These are phyloP conservation scores for Prunella himalayana DNA, from an alignment of 2,113 vertebrate species.

Conservation along the genomic window DNA sequence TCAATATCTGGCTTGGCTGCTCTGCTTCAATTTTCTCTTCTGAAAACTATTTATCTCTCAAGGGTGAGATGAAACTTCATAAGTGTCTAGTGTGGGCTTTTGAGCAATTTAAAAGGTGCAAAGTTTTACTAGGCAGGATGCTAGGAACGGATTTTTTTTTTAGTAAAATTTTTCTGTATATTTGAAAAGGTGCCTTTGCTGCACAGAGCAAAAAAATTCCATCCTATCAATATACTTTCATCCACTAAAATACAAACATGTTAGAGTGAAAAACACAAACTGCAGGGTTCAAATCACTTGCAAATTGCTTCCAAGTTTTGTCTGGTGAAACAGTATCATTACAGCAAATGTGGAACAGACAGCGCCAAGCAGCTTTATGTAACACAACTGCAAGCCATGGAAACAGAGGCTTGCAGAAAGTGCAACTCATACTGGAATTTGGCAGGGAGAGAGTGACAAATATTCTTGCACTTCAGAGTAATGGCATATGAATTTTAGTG, in stretches of 20 bases:
- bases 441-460: not conserved
- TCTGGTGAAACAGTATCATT: not conserved
- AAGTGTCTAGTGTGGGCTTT: not conserved
- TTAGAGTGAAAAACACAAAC: not conserved
- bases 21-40: not conserved
- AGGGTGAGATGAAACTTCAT: slow-evolving; percentile 1
- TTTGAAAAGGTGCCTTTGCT: not conserved
- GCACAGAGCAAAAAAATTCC: not conserved
- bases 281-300: not conserved
- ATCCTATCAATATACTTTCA: not conserved
- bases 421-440: not conserved
- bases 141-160: not conserved
- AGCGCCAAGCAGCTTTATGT: not conserved
- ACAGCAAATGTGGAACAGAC: not conserved
- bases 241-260: not conserved
- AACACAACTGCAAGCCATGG: not conserved
- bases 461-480: not conserved
- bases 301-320: not conserved
- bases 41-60: not conserved
- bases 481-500: not conserved
- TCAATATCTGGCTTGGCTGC: slow-evolving; percentile 7
- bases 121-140: not conserved
- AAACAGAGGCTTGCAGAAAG: not conserved
- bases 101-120: not conserved
- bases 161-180: not conserved